Conservation (phyloP, 1,140 invertebrate species). For the Ceratina calcarata region DNA sequence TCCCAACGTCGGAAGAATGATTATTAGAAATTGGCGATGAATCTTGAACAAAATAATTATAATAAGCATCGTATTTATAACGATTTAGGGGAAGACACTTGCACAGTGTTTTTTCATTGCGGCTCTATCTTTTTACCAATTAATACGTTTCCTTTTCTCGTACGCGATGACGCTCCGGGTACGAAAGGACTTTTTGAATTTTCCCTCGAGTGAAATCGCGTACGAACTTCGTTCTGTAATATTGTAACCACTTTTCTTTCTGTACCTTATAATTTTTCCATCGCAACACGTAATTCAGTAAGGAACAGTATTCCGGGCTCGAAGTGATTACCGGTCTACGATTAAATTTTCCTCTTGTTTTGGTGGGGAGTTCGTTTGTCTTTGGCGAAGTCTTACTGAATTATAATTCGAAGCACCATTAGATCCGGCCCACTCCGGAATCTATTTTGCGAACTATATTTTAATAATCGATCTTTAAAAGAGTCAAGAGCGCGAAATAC, state of each 20-base stretch:
- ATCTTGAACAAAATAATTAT: conserved; percentile 33
- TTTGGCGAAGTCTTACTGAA: conserved; percentile 41
- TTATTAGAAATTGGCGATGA: conserved; percentile 41
- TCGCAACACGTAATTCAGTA: conserved; percentile 21
- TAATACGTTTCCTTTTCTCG: conserved; percentile 30
- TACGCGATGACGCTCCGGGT: conserved; percentile 34
- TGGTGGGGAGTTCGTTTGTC: conserved; percentile 32
- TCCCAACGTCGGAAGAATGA: conserved; percentile 5
- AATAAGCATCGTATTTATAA: conserved; percentile 44
- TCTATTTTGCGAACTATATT: conserved; percentile 64
- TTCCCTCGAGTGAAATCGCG: conserved; percentile 45
- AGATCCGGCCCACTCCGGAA: conserved; percentile 50
- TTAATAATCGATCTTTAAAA: conserved; percentile 53
- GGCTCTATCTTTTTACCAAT: conserved; percentile 44
- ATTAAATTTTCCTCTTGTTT: conserved; percentile 53
- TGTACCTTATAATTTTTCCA: conserved; percentile 24
- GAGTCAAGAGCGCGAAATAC: conserved; percentile 42
- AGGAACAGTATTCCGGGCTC: conserved; percentile 36
- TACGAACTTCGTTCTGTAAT: conserved; percentile 46
- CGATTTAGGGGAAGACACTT: conserved; percentile 29
- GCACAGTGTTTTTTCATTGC: conserved; percentile 24
- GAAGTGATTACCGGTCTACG: background rate
- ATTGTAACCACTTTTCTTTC: conserved; percentile 39
- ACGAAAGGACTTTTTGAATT: conserved; percentile 5
- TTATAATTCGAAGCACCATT: conserved; percentile 57